phyloP scores from a whole-genome alignment of 2,113 vertebrate species.

The Columba livia region DNA sequence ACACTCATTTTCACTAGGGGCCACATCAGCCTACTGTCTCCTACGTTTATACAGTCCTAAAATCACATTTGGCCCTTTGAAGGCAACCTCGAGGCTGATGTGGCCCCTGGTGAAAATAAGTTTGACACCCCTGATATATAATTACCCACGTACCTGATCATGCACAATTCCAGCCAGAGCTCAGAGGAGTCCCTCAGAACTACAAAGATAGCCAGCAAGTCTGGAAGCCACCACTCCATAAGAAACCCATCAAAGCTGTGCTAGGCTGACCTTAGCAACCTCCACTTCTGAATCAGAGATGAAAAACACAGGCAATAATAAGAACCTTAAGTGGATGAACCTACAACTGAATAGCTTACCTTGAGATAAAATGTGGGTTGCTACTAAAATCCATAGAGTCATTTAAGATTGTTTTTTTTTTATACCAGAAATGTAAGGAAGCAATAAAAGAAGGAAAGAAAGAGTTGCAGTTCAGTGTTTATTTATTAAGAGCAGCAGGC shows the following conservation, averaged over 20 bases:
- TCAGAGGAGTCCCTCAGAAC: neutral
- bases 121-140: no score
- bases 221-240: neutral
- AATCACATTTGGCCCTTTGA: no score
- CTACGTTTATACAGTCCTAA: no score
- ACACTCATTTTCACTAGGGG: no score
- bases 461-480: neutral
- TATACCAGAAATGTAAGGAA: neutral
- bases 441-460: neutral
- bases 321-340: neutral
- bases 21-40: no score
- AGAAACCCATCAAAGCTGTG: neutral
- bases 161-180: neutral
- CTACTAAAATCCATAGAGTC: neutral
- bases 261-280: neutral
- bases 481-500: neutral
- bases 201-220: neutral
- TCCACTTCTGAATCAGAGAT: neutral
- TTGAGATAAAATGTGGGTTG: neutral
- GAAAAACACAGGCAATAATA: neutral
- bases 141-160: neutral
- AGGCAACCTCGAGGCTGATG: no score
- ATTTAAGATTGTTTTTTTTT: neutral
- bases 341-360: neutral
- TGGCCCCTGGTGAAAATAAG: no score